Evolutionary conservation across 2,797 vertebrate species (phyloP), one percentile per base, ranked within the genome.

Genomic region (Scleropages formosus): DNA sequence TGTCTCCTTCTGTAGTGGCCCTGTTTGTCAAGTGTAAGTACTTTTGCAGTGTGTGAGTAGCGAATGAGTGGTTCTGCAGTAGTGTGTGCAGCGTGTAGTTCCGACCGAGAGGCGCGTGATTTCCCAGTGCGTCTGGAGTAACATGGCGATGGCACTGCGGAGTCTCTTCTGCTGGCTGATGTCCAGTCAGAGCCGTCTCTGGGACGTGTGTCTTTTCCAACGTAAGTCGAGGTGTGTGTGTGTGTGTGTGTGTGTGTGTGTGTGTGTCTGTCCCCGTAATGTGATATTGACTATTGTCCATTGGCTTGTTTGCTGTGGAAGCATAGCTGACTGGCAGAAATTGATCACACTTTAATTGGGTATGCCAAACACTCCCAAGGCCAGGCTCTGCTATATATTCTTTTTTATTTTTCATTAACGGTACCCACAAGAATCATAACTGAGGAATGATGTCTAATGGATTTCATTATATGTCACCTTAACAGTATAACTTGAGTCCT

Each of bases 381-480:
- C 53, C 49, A 58, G 2, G 18, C 10, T 68, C 53, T 39, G 60
- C 20, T 60, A 69, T 69, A 49, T 75, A 49, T 49, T 60, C 20
- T 53, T 47, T 75, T 69, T 46, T 20, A 46, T 69, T 75, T 61
- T 47, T 47, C 65, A 69, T 75, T 68, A 75, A 75, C 24, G 10
- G 46, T 53, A 59, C 74, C 58, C 65, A 15, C 10, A 75, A 75
- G 74, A 75, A 69, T 61, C 66, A 59, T 75, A 69, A 75, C 58
- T 47, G 65, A 10, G 18, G 39, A 68, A 68, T 59, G 64, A 59
- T 69, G 15, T 70, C 68, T 56, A 31, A 56, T 13, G 68, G 24
- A 68, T 70, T 70, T 70, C 68, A 70, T 56, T 56, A 49, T 13
- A 56, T 46, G 47, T 53, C 67, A 27, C 24, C 13, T 46, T 31